Evolutionary conservation across 2,797 vertebrate species (phyloP).

Genomic region (Philypnodon macrostomus): DNA sequence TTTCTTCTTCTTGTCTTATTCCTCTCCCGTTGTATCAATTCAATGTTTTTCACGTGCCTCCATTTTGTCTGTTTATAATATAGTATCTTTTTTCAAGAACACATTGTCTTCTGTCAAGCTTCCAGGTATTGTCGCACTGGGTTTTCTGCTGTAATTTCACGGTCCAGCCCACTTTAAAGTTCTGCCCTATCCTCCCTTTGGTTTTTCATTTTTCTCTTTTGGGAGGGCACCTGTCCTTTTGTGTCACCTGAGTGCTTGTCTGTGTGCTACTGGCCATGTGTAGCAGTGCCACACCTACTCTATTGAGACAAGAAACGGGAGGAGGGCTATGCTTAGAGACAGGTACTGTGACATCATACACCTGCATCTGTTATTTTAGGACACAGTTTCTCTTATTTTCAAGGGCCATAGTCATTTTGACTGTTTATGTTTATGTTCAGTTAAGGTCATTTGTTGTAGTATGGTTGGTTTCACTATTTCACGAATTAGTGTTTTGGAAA

Average conservation of each 20-base stretch:
- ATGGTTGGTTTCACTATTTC: too few species aligned
- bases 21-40: conserved; percentile 7
- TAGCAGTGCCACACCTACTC: conserved; percentile 45
- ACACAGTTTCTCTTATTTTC: too few species aligned
- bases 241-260: conserved; percentile 43
- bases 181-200: too few species aligned
- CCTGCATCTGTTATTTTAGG: too few species aligned
- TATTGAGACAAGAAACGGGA: conserved; percentile 38
- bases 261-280: conserved; percentile 42
- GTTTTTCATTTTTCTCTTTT: conserved; percentile 16
- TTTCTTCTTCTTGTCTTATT: conserved; percentile 13
- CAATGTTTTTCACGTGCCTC: conserved; percentile 10
- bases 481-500: too few species aligned
- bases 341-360: conserved; percentile 2
- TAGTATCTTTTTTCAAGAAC: neutral
- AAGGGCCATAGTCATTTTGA: too few species aligned
- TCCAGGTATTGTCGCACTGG: conserved; percentile 29
- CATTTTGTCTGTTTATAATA: neutral
- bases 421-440: too few species aligned
- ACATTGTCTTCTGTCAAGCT: neutral
- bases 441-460: too few species aligned
- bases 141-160: conserved; percentile 43
- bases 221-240: conserved; percentile 13
- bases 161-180: too few species aligned
- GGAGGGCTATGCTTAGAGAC: conserved; percentile 29